Evolutionary conservation across 2,888 invertebrate species (phyloP).

Genomic region (Sepiola atlantica): DNA sequence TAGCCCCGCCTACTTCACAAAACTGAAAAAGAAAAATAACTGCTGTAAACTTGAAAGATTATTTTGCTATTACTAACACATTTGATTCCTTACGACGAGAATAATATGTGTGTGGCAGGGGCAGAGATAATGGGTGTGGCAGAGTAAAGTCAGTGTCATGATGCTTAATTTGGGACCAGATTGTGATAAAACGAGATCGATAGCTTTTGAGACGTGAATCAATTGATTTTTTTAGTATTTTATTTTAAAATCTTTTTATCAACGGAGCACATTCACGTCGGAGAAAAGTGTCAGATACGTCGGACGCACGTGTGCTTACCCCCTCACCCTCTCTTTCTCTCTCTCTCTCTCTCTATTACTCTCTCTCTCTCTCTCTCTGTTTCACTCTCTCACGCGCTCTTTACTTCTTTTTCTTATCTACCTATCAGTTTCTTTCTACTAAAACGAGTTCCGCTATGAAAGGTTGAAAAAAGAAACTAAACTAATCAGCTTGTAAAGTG

Average conservation of each 20-base stretch:
- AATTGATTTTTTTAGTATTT: background rate
- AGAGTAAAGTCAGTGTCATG: background rate
- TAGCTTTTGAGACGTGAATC: background rate
- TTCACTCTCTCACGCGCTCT: too few species aligned
- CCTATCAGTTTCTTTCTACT: too few species aligned
- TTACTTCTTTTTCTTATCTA: too few species aligned
- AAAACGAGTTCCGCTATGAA: background rate
- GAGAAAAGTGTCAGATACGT: background rate
- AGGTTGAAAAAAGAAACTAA: background rate
- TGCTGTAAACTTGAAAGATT: background rate
- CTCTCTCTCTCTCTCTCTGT: background rate
- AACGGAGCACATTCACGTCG: background rate
- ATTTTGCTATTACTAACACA: background rate
- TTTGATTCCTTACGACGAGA: background rate
- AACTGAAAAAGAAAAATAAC: background rate
- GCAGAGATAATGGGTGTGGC: background rate
- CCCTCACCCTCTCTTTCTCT: background rate
- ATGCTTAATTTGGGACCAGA: background rate
- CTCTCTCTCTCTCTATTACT: too few species aligned
- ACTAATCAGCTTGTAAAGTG: background rate
- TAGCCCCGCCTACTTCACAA: background rate
- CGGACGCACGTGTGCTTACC: background rate
- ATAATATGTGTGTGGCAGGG: background rate
- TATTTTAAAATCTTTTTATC: background rate
- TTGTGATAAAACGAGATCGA: background rate